Percentiles rank a stretch among this genome's conserved stretches.
Evolutionary conservation across 2,888 invertebrate species (phyloP).

Genomic region (Meiosimyza platycephala): DNA sequence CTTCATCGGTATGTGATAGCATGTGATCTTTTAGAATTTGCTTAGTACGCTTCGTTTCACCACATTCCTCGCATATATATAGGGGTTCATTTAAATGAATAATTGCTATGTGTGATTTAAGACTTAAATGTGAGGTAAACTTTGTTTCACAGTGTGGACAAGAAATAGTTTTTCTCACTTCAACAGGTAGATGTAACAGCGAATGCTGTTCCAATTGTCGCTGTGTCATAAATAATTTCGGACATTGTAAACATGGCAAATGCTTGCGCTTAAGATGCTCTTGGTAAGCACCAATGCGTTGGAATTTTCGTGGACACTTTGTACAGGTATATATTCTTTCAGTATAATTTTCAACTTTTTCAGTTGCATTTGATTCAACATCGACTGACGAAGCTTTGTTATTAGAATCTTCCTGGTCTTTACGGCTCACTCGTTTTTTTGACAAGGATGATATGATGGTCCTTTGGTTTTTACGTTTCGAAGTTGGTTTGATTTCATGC

Average conservation of each 20-base stretch:
- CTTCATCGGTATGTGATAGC: constrained; percentile 68
- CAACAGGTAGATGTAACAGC: constrained; percentile 52
- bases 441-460: constrained; percentile 27
- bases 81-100: constrained; percentile 66
- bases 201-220: constrained; percentile 43
- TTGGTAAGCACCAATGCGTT: constrained; percentile 38
- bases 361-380: background rate
- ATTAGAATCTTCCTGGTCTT: no score
- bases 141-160: constrained; percentile 61
- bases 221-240: constrained; percentile 39
- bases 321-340: constrained; percentile 34
- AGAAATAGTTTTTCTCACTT: constrained; percentile 48
- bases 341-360: constrained; percentile 32
- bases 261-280: constrained; percentile 49
- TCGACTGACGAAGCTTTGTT: no score
- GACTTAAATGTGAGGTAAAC: constrained; percentile 52
- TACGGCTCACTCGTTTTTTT: no score
- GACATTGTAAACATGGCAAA: constrained; percentile 46
- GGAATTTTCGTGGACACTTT: constrained; percentile 38
- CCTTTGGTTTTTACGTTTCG: constrained; percentile 16
- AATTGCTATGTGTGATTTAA: constrained; percentile 56
- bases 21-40: constrained; percentile 68
- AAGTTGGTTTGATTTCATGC: background rate
- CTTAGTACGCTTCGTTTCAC: constrained; percentile 67
- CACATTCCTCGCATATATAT: constrained; percentile 69